Evolutionary conservation across 35 echinoderm and acorn worm genomes (phyloP), one percentile per base, ranked within the genome.

Genomic region (Stichopus chloronotus): DNA sequence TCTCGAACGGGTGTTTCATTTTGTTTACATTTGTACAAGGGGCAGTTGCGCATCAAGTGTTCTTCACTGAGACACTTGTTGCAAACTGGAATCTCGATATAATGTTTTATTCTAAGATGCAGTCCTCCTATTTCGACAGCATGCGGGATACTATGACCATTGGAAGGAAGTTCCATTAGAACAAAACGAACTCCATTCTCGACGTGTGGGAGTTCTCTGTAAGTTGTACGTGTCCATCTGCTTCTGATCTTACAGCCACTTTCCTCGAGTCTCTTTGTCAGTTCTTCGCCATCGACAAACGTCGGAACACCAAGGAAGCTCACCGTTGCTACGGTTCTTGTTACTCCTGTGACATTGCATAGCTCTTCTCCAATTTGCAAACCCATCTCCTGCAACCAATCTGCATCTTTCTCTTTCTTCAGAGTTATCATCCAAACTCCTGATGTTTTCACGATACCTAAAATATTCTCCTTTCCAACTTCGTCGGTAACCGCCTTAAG

Each of bases 211-310:
- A 58, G 57, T 21, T 58, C 83, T 20, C 19, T 58, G 83, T 86
- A 86, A 8, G 52, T 86, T 57, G 59, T 86, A 55, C 58, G 83
- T 17, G 83, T 86, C 83, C 83, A 86, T 55, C 24, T 61, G 8
- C 30, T 22, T 57, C 55, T 52, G 7, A 86, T 30, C 8, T 9
- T 56, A 86, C 83, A 86, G 19, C 83, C 83, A 6, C 6, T 59
- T 79, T 79, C 77, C 21, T 13, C 21, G 8, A 79, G n/a, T 20
- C n/a, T 79, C n/a, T 22, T n/a, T 0, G 8, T 25, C 1, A 79
- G 5, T 25, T 79, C 77, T 1, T 79, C 77, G n/a, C 5, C 77
- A 52, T 20, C n/a, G 8, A 79, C n/a, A 79, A 25, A 79, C 1
- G 77, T 22, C 43, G 76, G 76, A 6, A 78, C 76, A 52, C 76